phyloP scores from a whole-genome alignment of 2,113 vertebrate species.

The Menidia beryllina region DNA sequence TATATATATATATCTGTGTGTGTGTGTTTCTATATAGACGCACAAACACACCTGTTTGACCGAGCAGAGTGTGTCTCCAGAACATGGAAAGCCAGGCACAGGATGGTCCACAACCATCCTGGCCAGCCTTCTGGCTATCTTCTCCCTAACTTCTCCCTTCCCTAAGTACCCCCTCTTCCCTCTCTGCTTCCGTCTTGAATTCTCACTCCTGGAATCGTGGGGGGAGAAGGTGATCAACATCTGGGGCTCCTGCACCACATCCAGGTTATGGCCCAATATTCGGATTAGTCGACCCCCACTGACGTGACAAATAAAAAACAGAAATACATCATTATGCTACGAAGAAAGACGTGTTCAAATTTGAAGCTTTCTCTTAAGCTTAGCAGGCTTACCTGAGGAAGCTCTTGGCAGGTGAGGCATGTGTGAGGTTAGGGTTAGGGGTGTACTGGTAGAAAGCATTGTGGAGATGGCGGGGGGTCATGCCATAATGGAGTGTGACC shows the following conservation, averaged over 20 bases:
- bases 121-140: constrained; percentile 49
- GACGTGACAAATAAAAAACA: constrained; percentile 5
- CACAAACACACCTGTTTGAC: constrained; percentile 76
- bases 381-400: constrained; percentile 85
- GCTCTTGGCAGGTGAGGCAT: constrained; percentile 89
- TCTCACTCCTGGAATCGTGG: constrained; percentile 34
- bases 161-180: constrained; percentile 50
- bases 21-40: too few species aligned
- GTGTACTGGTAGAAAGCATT: constrained; percentile 86
- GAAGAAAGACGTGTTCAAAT: neutral
- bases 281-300: constrained; percentile 91
- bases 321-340: too few species aligned
- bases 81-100: constrained; percentile 76
- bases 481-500: constrained; percentile 88
- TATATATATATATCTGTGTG: too few species aligned
- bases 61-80: constrained; percentile 77
- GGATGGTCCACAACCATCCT: constrained; percentile 81
- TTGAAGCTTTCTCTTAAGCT: neutral
- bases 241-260: constrained; percentile 92
- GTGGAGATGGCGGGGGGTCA: constrained; percentile 83
- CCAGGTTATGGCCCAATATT: constrained; percentile 89
- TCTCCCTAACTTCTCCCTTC: constrained; percentile 16
- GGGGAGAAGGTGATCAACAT: constrained; percentile 87
- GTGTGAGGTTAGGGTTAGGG: constrained; percentile 89
- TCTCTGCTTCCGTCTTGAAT: constrained; percentile 52